Evolutionary conservation across 2,888 invertebrate genomes (phyloP), one percentile per base, ranked within the genome.

Genomic region (Netelia fuscicornis): DNA sequence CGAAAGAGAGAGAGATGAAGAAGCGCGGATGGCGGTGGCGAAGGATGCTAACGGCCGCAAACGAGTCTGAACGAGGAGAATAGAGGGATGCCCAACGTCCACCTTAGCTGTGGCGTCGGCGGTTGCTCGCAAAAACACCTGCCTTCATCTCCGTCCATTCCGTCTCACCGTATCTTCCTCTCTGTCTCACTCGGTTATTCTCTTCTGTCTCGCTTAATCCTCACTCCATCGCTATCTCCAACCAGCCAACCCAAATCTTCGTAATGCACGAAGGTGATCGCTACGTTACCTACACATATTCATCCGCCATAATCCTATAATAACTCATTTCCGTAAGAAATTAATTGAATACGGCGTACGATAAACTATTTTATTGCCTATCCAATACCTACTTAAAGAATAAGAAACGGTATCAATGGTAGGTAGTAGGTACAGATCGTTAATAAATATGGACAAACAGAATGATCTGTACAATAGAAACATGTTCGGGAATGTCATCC

Each of bases 21-120:
- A 77, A 86, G 78, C 74, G 84, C 79, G 83, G 76, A 80, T 81
- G 68, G 88, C 86, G 86, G 88, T 87, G 88, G 88, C 89, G 90
- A 91, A 89, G 88, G 91, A 90, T 89, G 89, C 91, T 90, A 91
- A 91, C 91, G 89, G 89, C 89, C 90, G 89, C 88, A 88, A 89
- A 91, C 89, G 88, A 88, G 89, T 89, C 89, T 87, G 84, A 52
- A 78, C 74, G 79, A 82, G 79, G 83, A 67, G 65, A 70, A 83
- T 82, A 87, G 30, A 30, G 85, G 85, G 87, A 87, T 88, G 86
- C 86, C 86, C 86, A 90, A 88, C 88, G 87, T 90, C 89, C 88
- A 84, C 89, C 87, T 86, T 87, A 84, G 87, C 88, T 48, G 54
- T 58, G 65, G 74, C 58, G 17, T 64, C 54, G 77, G 72, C 76